Conservation (phyloP, 2,797 vertebrate species). For the Poecilia gillii region DNA sequence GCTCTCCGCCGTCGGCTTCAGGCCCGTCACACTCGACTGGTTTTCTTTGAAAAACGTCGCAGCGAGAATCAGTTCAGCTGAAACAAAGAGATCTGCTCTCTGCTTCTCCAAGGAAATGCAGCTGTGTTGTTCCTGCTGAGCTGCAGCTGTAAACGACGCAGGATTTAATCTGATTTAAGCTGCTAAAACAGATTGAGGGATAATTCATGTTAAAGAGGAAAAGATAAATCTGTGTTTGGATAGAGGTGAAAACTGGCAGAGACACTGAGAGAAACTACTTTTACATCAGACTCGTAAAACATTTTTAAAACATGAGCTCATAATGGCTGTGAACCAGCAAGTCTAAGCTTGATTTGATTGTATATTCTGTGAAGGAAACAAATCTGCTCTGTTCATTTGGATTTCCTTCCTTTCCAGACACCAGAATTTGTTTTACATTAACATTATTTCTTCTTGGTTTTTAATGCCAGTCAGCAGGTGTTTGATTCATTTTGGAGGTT, state of each 20-base stretch:
- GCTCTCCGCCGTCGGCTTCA: constrained; percentile 6
- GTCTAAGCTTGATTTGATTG: not conserved
- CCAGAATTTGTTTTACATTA: not conserved
- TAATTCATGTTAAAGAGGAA: not conserved
- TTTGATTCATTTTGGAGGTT: not conserved
- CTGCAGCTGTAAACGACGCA: not conserved
- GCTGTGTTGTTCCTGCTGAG: constrained; percentile 15
- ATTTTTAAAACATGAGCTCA: not conserved
- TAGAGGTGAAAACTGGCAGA: not conserved
- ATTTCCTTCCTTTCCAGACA: not conserved
- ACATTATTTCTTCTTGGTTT: not conserved
- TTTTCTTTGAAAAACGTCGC: constrained; percentile 20
- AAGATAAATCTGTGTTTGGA: not conserved
- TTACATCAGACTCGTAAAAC: not conserved
- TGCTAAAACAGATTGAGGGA: not conserved
- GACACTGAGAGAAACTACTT: not conserved
- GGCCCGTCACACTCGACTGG: constrained; percentile 17
- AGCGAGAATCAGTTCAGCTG: not conserved
- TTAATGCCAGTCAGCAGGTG: not conserved
- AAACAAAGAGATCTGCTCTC: not conserved
- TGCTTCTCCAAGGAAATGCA: not conserved
- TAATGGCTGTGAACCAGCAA: not conserved
- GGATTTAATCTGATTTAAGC: not conserved
- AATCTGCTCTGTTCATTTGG: not conserved
- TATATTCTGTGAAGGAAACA: not conserved